Evolutionary conservation across 1,140 invertebrate genomes (phyloP).

Genomic region (Eueides isabella): DNA sequence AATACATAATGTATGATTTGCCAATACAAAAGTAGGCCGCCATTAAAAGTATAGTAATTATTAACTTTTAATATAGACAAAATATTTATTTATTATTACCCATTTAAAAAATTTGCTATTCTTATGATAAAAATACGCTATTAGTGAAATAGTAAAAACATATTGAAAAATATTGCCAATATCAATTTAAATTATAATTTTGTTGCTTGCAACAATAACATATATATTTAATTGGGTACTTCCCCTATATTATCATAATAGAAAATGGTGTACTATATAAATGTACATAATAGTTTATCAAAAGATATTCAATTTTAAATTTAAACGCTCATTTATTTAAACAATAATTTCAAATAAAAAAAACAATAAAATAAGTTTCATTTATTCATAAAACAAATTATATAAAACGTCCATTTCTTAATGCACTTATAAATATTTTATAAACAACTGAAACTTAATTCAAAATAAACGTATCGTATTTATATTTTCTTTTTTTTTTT

Average conservation of each 20-base stretch:
- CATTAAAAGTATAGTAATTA: neutral
- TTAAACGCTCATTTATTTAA: too few relatives aligned
- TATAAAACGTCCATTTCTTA: slow-evolving; percentile 12
- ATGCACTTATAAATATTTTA: neutral
- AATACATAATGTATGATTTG: neutral
- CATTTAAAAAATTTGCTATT: neutral
- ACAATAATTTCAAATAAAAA: too few relatives aligned
- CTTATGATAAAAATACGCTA: neutral
- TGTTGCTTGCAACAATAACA: neutral
- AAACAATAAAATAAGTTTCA: neutral
- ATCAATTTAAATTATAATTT: neutral
- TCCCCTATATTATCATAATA: neutral
- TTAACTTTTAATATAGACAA: neutral
- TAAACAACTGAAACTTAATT: neutral
- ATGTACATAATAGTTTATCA: too few relatives aligned
- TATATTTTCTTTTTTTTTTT: neutral
- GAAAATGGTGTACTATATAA: neutral
- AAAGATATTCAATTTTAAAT: too few relatives aligned
- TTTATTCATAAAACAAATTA: neutral
- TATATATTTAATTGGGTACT: neutral
- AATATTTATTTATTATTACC: neutral
- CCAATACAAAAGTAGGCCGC: neutral
- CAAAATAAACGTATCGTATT: neutral
- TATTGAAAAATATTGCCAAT: neutral
- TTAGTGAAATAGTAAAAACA: neutral